Base-by-base conservation (phyloP, 2,888 invertebrate species). In the Cartodere bifasciata region DNA sequence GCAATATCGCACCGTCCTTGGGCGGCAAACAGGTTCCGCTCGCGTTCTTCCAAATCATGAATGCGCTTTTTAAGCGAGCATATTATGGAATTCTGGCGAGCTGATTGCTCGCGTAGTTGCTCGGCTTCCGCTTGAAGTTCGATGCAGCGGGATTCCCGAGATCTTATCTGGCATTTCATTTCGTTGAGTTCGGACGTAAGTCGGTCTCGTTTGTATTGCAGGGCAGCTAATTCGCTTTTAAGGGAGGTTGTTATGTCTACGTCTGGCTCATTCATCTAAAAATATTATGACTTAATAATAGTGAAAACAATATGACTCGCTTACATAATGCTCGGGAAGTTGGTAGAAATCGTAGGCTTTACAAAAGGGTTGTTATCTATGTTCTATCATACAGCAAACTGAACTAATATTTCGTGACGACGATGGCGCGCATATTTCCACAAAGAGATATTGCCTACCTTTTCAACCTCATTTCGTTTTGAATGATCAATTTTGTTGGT, bases 141-240 rank as follows among this genome's bases (percentile, higher is more conserved):
- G 46, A 77, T 63, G 43, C 78, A 70, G 47, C 76, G 64, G 51
- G 80, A 75, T 42, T 82, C 81, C 32, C 78, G 67, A 15, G 74
- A 67, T 45, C 82, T 67, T 53, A 84, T 64, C 49, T 73, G 72
- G 39, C 68, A 72, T 59, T 78, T 81, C 54, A 58, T 56, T 28
- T 58, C 57, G 39, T 52, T 67, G 57, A 85, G 77, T 68, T 87
- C 86, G 29, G 72, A 69, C 38, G 74, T 64, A 13, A 87, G 65
- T 36, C 84, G 75, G 53, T 87, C 86, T 37, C 82, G 68, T 60
- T 86, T 86, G 56, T 84, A 87, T 50, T 83, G 83, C 27, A 85
- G 63, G 2, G 76, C 86, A 11, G 87, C 87, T 43, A 87, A 61
- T 58, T 87, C 87, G 58, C 86, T 86, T 43, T 83, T 71, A 36